A percentile compares a stretch with the other conserved stretches of the same genome.
Evolutionary conservation across 2,888 invertebrate genomes (phyloP).

Genomic region (Drosophila imparisetae): DNA sequence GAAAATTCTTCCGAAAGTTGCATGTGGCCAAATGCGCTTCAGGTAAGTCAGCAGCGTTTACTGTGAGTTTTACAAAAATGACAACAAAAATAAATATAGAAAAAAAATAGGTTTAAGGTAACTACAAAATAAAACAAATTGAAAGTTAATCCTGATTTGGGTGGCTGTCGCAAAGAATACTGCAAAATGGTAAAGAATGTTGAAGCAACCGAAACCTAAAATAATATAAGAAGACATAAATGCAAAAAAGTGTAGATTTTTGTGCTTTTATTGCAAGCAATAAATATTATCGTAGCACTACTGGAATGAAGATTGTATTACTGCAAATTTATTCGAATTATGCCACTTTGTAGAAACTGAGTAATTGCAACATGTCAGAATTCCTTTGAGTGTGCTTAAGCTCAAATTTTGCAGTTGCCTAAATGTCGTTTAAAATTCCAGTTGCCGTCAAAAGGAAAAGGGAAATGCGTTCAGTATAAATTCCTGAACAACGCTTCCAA

Average conservation of each 20-base stretch:
- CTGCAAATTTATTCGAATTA: conserved; percentile 7
- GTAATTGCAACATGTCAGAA: conserved; percentile 1
- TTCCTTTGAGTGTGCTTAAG: conserved; percentile 7
- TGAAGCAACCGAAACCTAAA: not conserved
- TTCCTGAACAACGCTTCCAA: conserved; percentile 58
- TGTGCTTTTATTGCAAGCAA: not conserved
- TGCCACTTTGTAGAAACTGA: conserved; percentile 17
- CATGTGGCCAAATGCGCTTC: conserved; percentile 90
- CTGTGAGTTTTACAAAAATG: not conserved
- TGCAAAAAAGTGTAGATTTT: not conserved
- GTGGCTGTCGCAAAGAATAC: not conserved
- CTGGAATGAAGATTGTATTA: not conserved
- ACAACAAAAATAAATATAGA: not conserved
- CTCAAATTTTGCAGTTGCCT: conserved; percentile 23
- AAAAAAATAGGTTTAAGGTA: not conserved
- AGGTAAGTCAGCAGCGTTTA: conserved; percentile 88
- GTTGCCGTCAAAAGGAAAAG: conserved; percentile 20
- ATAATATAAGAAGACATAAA: not conserved
- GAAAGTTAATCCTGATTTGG: not conserved
- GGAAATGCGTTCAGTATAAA: conserved; percentile 37
- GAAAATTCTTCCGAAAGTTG: conserved; percentile 85
- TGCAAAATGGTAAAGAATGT: not conserved
- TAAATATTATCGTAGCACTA: not conserved
- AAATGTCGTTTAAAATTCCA: conserved; percentile 39
- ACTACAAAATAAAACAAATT: not conserved